These are phyloP conservation scores for Aphelenchoides fujianensis DNA, from an alignment of 1,140 invertebrate species.

Conservation along the genomic window DNA sequence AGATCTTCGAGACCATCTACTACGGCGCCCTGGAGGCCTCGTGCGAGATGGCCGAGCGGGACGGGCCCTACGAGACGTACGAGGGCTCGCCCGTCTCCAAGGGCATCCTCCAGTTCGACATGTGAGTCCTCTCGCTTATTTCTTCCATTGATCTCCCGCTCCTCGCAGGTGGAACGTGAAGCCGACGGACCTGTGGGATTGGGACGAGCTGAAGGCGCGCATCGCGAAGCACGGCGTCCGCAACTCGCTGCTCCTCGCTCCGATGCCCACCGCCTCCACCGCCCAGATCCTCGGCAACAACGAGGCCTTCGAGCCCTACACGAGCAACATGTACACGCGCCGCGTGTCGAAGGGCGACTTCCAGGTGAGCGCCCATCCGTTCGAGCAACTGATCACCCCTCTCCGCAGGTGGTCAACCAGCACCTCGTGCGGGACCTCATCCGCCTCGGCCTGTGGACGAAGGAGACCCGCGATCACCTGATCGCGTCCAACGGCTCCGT, in stretches of 20 bases:
- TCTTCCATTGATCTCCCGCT: too few species aligned
- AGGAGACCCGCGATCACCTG: constrained; percentile 92
- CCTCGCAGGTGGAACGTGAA: constrained; percentile 72
- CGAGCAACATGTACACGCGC: constrained; percentile 90
- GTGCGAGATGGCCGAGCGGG: too few species aligned
- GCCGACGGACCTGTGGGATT: constrained; percentile 85
- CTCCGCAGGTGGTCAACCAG: constrained; percentile 95
- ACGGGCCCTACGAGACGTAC: constrained; percentile 74
- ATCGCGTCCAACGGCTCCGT: constrained; percentile 88
- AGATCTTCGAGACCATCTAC: too few species aligned
- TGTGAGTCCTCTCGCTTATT: too few species aligned
- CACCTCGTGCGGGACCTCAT: constrained; percentile 90
- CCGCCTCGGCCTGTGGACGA: constrained; percentile 83
- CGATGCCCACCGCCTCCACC: constrained; percentile 98
- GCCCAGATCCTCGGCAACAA: constrained; percentile 99
- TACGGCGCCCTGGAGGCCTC: too few species aligned
- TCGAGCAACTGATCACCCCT: neutral
- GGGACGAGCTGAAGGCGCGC: constrained; percentile 77
- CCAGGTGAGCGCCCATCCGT: too few species aligned
- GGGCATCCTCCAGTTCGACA: constrained; percentile 94
- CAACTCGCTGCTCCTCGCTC: constrained; percentile 89
- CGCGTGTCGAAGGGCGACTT: constrained; percentile 86
- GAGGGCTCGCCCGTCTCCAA: constrained; percentile 84
- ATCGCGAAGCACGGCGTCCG: constrained; percentile 85
- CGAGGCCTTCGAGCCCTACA: constrained; percentile 96